phyloP scores from a whole-genome alignment of 2,888 invertebrate species.

The Drosophila formosana region DNA sequence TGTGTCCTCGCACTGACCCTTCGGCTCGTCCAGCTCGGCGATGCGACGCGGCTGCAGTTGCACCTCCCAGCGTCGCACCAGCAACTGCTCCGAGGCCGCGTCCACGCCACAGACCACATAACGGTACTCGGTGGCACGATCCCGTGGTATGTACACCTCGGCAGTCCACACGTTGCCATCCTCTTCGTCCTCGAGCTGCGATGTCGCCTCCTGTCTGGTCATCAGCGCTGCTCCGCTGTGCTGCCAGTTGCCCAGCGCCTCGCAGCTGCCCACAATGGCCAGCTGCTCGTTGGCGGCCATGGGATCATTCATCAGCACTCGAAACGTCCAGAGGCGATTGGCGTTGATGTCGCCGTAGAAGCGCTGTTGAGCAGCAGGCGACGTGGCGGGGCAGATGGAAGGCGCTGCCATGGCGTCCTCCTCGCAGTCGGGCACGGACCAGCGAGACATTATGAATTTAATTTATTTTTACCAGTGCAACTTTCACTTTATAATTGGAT shows the following conservation, averaged over 20 bases:
- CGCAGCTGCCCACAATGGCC: slow-evolving; percentile 89
- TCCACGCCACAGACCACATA: slow-evolving; percentile 91
- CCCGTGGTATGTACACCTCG: slow-evolving; percentile 88
- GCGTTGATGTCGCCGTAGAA: slow-evolving; percentile 68
- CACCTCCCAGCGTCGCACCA: slow-evolving; percentile 93
- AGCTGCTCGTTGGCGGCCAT: slow-evolving; percentile 88
- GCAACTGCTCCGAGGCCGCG: slow-evolving; percentile 86
- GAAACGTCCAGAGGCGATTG: slow-evolving; percentile 86
- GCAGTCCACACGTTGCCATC: slow-evolving; percentile 88
- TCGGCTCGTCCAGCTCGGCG: slow-evolving; percentile 82
- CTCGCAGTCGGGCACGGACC: slow-evolving; percentile 87
- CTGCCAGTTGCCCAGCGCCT: slow-evolving; percentile 90
- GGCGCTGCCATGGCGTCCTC: slow-evolving; percentile 78
- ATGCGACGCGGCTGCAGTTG: slow-evolving; percentile 89
- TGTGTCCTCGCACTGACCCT: slow-evolving; percentile 85
- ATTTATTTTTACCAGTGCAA: slow-evolving; percentile 11
- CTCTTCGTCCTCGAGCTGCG: slow-evolving; percentile 83
- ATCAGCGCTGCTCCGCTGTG: slow-evolving; percentile 87
- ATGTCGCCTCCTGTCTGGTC: slow-evolving; percentile 23
- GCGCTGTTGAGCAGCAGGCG: slow-evolving; percentile 33
- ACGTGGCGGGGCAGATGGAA: slow-evolving; percentile 38
- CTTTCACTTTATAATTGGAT: slow-evolving; percentile 31
- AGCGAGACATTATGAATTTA: slow-evolving; percentile 87
- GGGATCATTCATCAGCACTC: slow-evolving; percentile 86
- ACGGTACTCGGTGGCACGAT: slow-evolving; percentile 89